phyloP scores from a whole-genome alignment of 2,113 vertebrate species.

The Varanus salvator region DNA sequence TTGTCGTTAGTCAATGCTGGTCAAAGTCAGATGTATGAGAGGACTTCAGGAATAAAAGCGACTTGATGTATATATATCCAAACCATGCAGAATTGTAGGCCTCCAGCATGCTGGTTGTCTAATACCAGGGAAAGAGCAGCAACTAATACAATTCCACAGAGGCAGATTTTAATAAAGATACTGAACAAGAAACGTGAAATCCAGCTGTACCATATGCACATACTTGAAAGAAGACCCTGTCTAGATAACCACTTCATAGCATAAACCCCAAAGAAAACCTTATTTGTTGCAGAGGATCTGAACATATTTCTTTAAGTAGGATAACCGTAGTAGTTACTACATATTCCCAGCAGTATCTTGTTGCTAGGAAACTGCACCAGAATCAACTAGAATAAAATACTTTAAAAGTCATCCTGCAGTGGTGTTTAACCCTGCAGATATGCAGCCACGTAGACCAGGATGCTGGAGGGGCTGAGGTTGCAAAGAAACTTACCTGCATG shows the following conservation, averaged over 20 bases:
- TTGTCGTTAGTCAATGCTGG: conserved; percentile 13
- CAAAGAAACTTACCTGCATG: too few species aligned
- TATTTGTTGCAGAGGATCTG: not conserved
- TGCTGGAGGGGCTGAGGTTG: too few species aligned
- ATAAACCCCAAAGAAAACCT: not conserved
- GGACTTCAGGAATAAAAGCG: not conserved
- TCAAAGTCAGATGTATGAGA: conserved; percentile 10
- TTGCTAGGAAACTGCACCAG: not conserved
- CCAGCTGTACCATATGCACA: not conserved
- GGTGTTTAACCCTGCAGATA: too few species aligned
- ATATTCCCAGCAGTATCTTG: not conserved
- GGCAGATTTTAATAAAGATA: not conserved
- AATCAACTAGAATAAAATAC: too few species aligned
- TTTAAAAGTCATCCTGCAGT: too few species aligned
- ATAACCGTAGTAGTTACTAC: not conserved
- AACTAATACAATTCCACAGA: not conserved
- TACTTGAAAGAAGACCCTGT: not conserved
- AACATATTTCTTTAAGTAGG: not conserved
- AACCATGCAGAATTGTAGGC: not conserved
- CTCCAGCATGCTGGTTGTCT: not conserved
- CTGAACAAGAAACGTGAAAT: not conserved
- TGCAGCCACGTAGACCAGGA: too few species aligned
- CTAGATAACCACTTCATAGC: not conserved
- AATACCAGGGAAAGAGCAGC: not conserved
- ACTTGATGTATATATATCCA: not conserved